A percentile compares a stretch with the other conserved stretches of the same genome.
Evolutionary conservation across 1,140 invertebrate species (phyloP).

Genomic region (Acromyrmex charruanus): DNA sequence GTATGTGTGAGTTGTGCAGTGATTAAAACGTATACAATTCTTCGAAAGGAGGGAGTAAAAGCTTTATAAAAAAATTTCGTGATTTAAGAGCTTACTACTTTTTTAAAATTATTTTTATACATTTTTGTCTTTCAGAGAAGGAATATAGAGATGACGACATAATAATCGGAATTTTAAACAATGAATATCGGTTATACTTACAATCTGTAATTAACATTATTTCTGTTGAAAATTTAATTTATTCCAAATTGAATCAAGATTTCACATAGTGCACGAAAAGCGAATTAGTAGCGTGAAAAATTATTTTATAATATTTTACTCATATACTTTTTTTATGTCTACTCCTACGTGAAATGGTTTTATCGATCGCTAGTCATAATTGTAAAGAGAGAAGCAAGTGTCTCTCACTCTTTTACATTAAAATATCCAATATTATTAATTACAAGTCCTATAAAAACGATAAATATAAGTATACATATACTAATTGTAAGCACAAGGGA

Average conservation of each 20-base stretch:
- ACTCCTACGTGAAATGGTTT: background rate
- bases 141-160: background rate
- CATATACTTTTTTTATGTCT: too few species aligned
- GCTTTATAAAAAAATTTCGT: background rate
- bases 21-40: background rate
- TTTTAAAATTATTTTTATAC: background rate
- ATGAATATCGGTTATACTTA: background rate
- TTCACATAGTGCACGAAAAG: background rate
- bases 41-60: background rate
- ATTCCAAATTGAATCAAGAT: background rate
- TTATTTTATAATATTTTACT: background rate
- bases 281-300: background rate
- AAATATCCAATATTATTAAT: background rate
- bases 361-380: background rate
- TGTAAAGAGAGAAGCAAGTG: background rate
- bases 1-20: background rate
- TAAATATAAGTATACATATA: background rate
- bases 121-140: background rate
- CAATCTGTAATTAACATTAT: background rate
- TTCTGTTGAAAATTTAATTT: background rate
- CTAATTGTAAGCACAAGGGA: background rate
- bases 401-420: background rate
- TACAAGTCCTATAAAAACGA: background rate
- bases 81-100: background rate
- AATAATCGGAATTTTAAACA: background rate